Percentiles rank a stretch among this genome's conserved stretches.
Evolutionary conservation across 2,113 vertebrate genomes (phyloP).

Genomic region (Forbesichthys agassizii): DNA sequence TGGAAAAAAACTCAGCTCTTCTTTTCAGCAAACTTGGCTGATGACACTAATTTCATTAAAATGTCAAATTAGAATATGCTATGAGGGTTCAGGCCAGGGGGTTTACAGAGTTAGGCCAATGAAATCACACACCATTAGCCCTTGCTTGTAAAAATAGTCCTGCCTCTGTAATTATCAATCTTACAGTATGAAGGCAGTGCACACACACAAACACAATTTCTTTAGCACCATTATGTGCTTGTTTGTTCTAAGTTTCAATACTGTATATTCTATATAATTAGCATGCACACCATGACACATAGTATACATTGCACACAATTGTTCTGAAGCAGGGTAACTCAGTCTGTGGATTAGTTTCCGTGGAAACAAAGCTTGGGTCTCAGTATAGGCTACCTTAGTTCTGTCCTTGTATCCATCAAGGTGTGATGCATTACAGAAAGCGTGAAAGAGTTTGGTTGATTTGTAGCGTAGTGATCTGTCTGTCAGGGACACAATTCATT

Average conservation of each 20-base stretch:
- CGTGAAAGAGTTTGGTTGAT: conserved; percentile 39
- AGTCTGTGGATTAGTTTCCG: conserved; percentile 62
- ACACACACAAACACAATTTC: not conserved
- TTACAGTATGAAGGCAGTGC: conserved; percentile 5
- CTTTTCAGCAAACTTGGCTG: conserved; percentile 8
- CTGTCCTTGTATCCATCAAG: conserved; percentile 27
- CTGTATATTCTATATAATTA: conserved; percentile 45
- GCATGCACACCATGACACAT: conserved; percentile 52
- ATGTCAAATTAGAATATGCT: conserved; percentile 26
- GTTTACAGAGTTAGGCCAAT: conserved; percentile 64
- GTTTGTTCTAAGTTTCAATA: conserved; percentile 18
- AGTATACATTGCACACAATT: conserved; percentile 47
- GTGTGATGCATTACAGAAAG: conserved; percentile 32
- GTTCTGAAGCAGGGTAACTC: conserved; percentile 62
- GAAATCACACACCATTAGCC: conserved; percentile 59
- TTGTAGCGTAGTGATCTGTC: not conserved
- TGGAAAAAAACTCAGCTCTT: not conserved
- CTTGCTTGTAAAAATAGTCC: conserved; percentile 40
- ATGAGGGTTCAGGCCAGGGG: conserved; percentile 27
- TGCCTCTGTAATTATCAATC: conserved; percentile 54
- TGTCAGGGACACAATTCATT: conserved; percentile 10
- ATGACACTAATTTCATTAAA: conserved; percentile 1
- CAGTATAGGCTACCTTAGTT: conserved; percentile 27
- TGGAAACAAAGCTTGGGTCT: conserved; percentile 65
- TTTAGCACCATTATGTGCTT: not conserved